Conservation (phyloP, 2,797 vertebrate species). For the Erethizon dorsatum region DNA sequence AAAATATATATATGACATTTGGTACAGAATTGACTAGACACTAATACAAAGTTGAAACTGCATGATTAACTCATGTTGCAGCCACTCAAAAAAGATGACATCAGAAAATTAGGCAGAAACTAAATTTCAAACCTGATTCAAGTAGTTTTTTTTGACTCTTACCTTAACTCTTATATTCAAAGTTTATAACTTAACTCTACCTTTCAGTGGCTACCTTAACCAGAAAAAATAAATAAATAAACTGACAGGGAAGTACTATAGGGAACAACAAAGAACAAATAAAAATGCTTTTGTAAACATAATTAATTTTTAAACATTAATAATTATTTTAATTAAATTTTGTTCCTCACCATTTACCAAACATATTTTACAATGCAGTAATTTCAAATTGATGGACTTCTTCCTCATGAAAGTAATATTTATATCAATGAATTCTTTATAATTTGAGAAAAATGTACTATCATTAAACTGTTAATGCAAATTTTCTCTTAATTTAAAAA, state of each 20-base stretch:
- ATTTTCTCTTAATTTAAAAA: neutral
- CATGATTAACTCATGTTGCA: neutral
- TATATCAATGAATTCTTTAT: neutral
- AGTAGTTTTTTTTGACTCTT: slow-evolving; percentile 12
- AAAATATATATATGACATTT: slow-evolving; percentile 40
- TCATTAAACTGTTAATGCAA: neutral
- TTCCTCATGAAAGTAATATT: slow-evolving; percentile 13
- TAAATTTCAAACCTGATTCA: neutral
- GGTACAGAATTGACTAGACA: neutral
- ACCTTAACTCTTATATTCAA: slow-evolving; percentile 22
- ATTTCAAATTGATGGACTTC: slow-evolving; percentile 15
- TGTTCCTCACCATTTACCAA: neutral
- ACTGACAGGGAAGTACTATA: neutral
- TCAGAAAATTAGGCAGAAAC: neutral
- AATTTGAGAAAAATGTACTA: slow-evolving; percentile 15
- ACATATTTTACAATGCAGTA: neutral
- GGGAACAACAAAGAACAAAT: neutral
- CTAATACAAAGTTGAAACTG: slow-evolving; percentile 51
- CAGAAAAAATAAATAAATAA: slow-evolving; percentile 9
- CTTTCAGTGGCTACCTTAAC: slow-evolving; percentile 20
- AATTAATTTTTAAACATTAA: neutral
- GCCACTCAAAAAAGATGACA: neutral
- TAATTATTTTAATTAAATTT: slow-evolving; percentile 37
- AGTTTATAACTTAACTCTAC: neutral
- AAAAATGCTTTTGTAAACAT: slow-evolving; percentile 41